Conservation (phyloP, 2,888 invertebrate genomes). For the Yponomeuta malinellus region DNA sequence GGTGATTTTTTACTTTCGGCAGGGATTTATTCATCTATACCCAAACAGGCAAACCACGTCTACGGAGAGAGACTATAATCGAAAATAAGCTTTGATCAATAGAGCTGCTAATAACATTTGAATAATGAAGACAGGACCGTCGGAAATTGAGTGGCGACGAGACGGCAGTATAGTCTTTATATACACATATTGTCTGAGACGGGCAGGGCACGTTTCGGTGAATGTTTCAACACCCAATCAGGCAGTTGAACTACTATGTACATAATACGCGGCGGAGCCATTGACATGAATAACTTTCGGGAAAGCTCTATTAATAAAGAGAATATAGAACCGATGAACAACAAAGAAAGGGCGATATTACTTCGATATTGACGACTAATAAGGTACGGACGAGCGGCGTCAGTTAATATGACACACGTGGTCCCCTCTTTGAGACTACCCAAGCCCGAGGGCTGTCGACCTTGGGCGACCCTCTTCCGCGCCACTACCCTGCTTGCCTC, state of each 20-base stretch:
- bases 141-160: constrained; percentile 5
- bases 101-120: not conserved
- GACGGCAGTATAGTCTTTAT: not conserved
- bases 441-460: not conserved
- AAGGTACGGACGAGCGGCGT: not conserved
- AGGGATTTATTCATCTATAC: not conserved
- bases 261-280: not conserved
- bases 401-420: not conserved
- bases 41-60: not conserved
- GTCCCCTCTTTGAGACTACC: constrained; percentile 1
- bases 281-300: not conserved
- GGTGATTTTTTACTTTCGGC: not conserved
- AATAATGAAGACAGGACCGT: not conserved
- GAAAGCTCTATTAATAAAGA: not conserved
- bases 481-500: constrained; percentile 7
- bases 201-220: not conserved
- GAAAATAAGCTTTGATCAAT: not conserved
- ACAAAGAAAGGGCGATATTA: not conserved
- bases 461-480: constrained; percentile 11
- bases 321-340: not conserved
- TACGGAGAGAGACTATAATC: not conserved
- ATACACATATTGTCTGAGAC: not conserved
- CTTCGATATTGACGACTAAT: not conserved
- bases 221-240: not conserved
- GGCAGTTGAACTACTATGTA: not conserved